These are phyloP conservation scores for Tichodroma muraria DNA, from an alignment of 2,113 vertebrate species.

Conservation along the genomic window DNA sequence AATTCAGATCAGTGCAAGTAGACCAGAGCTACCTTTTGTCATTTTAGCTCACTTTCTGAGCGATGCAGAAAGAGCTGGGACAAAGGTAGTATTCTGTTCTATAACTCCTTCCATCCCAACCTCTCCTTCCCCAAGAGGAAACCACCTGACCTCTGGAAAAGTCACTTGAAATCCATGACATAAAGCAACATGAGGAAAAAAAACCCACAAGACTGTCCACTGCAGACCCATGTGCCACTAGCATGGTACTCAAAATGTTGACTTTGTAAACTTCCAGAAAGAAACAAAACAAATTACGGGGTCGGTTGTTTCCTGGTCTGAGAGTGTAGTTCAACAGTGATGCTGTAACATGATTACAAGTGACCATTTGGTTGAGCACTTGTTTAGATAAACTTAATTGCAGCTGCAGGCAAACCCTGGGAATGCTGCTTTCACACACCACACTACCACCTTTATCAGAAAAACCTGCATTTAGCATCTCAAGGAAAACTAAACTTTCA, in stretches of 20 bases:
- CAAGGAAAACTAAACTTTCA: not conserved
- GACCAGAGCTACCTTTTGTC: not conserved
- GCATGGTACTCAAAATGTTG: rapidly evolving
- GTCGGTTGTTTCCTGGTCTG: not conserved
- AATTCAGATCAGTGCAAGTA: not conserved
- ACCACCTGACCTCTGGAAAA: not conserved
- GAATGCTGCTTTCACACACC: not conserved
- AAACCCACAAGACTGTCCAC: not conserved
- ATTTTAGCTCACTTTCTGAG: not conserved
- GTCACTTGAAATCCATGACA: not conserved
- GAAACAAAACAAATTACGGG: not conserved
- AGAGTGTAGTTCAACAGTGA: not conserved
- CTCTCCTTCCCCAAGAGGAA: not conserved
- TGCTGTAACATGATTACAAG: not conserved
- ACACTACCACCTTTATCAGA: not conserved
- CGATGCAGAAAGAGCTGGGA: not conserved
- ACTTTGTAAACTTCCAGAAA: not conserved
- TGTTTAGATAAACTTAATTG: not conserved
- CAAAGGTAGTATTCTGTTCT: not conserved
- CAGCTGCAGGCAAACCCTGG: not conserved
- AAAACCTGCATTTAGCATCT: not conserved
- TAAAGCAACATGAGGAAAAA: not conserved
- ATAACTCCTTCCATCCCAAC: not conserved
- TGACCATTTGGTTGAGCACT: not conserved
- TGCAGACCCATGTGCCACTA: not conserved